Evolutionary conservation across 2,888 invertebrate genomes (phyloP).

Genomic region (Emesis russula): DNA sequence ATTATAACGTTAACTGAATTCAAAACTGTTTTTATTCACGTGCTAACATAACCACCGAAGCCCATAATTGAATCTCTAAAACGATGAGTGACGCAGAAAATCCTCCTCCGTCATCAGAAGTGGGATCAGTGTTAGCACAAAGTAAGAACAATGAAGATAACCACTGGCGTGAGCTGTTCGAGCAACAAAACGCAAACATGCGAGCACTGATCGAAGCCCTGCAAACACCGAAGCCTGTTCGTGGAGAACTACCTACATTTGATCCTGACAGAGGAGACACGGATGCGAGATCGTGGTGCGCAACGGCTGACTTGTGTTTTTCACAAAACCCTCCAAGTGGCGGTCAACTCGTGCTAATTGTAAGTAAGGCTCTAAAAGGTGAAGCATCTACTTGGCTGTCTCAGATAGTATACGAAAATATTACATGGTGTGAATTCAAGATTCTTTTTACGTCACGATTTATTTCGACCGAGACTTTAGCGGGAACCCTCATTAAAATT

Average conservation of each 20-base stretch:
- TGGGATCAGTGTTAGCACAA: slow-evolving; percentile 37
- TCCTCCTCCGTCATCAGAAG: neutral
- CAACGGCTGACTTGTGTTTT: slow-evolving; percentile 50
- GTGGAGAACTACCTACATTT: slow-evolving; percentile 50
- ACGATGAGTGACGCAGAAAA: neutral
- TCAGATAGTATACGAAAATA: slow-evolving; percentile 48
- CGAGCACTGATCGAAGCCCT: slow-evolving; percentile 46
- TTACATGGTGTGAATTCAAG: slow-evolving; percentile 60
- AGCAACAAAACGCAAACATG: slow-evolving; percentile 51
- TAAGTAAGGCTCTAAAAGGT: slow-evolving; percentile 63
- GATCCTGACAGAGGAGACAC: slow-evolving; percentile 51
- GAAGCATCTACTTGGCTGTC: slow-evolving; percentile 64
- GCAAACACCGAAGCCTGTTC: slow-evolving; percentile 32
- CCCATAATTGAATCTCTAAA: neutral
- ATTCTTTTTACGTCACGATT: slow-evolving; percentile 47
- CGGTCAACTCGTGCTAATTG: slow-evolving; percentile 40
- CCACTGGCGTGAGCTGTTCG: slow-evolving; percentile 36
- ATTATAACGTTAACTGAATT: too few relatives aligned
- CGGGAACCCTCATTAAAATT: slow-evolving; percentile 47
- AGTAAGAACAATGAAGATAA: neutral
- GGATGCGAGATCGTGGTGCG: slow-evolving; percentile 62
- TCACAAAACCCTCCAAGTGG: slow-evolving; percentile 22
- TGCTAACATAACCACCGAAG: neutral
- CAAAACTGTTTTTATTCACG: too few relatives aligned
- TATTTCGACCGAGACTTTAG: slow-evolving; percentile 48